Percentiles rank a stretch among this genome's conserved stretches.
These are phyloP conservation scores for Pitangus sulphuratus DNA, from an alignment of 2,797 vertebrate genomes.

Conservation along the genomic window DNA sequence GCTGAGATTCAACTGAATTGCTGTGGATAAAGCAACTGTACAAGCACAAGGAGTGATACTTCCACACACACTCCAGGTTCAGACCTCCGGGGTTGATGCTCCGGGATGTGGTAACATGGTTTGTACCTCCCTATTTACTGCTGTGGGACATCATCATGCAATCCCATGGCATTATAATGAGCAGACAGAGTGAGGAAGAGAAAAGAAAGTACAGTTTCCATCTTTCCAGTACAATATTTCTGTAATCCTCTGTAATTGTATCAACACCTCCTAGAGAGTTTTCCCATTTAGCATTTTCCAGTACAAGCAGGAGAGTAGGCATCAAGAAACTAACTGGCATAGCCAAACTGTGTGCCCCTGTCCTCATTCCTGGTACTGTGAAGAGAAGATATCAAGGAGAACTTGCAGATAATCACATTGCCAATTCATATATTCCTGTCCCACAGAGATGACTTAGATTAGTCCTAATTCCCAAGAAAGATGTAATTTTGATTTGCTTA, in stretches of 20 bases:
- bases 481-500: not conserved
- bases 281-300: not conserved
- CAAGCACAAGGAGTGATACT: rapidly evolving
- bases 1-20: not conserved
- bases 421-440: not conserved
- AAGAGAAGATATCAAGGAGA: not conserved
- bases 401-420: not conserved
- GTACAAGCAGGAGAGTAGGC: not conserved
- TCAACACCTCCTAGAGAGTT: not conserved
- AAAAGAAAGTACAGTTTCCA: not conserved
- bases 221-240: not conserved
- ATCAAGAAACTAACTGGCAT: not conserved
- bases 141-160: not conserved
- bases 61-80: rapidly evolving
- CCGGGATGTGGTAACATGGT: rapidly evolving
- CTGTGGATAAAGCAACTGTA: not conserved
- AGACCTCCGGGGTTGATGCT: rapidly evolving
- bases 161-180: rapidly evolving
- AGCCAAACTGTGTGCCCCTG: not conserved
- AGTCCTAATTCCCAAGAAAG: not conserved
- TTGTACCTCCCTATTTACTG: not conserved
- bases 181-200: not conserved
- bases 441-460: not conserved
- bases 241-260: not conserved
- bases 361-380: not conserved